Conservation (phyloP, 2,888 invertebrate species). For the Stenodema calcarata region DNA sequence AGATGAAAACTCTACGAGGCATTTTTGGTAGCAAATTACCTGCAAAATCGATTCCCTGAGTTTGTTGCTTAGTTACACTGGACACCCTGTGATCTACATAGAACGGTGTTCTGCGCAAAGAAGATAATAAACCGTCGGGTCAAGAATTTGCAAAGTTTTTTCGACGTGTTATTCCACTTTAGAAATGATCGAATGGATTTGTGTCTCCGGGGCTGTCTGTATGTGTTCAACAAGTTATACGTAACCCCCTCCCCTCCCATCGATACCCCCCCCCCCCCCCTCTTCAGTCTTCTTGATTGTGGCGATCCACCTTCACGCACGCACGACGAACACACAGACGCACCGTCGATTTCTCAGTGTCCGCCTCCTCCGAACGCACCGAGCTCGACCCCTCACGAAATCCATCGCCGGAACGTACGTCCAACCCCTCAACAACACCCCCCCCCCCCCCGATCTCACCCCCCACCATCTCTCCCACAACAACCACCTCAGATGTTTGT, state of each 20-base stretch:
- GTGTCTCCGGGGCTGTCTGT: not conserved
- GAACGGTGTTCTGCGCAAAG: too few species aligned
- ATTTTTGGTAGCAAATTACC: too few species aligned
- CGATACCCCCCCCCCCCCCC: not conserved
- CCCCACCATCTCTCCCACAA: not conserved
- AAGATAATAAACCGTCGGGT: too few species aligned
- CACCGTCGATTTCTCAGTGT: not conserved
- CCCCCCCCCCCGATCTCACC: not conserved
- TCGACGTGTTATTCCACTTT: too few species aligned
- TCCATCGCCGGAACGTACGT: too few species aligned
- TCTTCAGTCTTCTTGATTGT: conserved; percentile 1
- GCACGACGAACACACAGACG: not conserved
- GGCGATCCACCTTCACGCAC: not conserved
- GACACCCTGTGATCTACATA: too few species aligned
- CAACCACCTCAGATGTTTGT: not conserved
- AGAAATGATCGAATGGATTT: not conserved
- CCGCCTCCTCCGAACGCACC: not conserved
- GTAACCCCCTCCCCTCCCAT: not conserved
- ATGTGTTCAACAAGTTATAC: not conserved
- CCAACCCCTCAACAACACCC: too few species aligned
- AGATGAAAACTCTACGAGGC: too few species aligned
- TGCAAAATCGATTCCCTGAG: too few species aligned
- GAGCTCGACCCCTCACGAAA: too few species aligned
- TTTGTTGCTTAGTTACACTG: too few species aligned
- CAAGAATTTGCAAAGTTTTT: too few species aligned